These are phyloP conservation scores for Mamestra configurata DNA, from an alignment of 1,140 invertebrate species.

Conservation along the genomic window DNA sequence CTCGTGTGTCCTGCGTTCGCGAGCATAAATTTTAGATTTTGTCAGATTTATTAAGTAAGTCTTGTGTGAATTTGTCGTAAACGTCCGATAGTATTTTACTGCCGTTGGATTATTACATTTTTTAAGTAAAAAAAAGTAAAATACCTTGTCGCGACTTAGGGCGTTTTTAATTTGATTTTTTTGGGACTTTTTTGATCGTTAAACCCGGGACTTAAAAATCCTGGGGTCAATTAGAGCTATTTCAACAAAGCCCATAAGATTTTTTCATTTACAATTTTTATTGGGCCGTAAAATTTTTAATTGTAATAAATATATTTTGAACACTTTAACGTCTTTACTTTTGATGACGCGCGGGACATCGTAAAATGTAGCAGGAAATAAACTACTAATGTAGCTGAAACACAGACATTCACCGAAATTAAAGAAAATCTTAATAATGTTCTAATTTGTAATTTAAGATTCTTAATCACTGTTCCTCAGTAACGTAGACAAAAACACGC, in stretches of 20 bases:
- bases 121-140: constrained; percentile 62
- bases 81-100: constrained; percentile 79
- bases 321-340: constrained; percentile 67
- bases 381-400: constrained; percentile 41
- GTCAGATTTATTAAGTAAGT: constrained; percentile 83
- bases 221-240: constrained; percentile 76
- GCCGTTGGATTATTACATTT: constrained; percentile 73
- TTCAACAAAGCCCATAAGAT: constrained; percentile 67
- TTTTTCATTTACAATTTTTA: constrained; percentile 75
- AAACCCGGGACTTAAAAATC: constrained; percentile 67
- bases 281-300: constrained; percentile 75
- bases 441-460: constrained; percentile 19
- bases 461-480: constrained; percentile 11
- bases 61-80: constrained; percentile 83
- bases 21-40: constrained; percentile 79
- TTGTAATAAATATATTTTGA: constrained; percentile 76
- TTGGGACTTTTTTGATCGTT: constrained; percentile 70
- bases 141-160: constrained; percentile 65
- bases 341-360: constrained; percentile 63
- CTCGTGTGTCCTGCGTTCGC: constrained; percentile 61
- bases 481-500: not conserved
- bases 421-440: constrained; percentile 46
- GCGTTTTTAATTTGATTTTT: constrained; percentile 69
- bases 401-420: constrained; percentile 21
- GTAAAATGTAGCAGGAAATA: constrained; percentile 66